Conservation (phyloP, 2,797 vertebrate species). For the Odontamblyopus rebecca region DNA sequence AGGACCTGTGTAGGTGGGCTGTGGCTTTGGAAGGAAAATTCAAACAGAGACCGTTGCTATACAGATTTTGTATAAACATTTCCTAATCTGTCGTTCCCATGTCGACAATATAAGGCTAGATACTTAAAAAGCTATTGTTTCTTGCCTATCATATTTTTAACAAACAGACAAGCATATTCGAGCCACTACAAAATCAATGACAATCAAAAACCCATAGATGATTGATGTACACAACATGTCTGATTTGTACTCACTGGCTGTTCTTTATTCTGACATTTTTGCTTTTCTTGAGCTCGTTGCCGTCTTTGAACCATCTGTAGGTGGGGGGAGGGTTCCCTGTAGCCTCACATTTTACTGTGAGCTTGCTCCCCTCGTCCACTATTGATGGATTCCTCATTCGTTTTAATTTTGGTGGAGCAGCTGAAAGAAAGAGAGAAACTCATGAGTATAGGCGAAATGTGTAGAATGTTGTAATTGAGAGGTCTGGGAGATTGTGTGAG, state of each 20-base stretch:
- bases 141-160: not conserved
- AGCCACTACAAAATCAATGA: not conserved
- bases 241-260: slow-evolving; percentile 81
- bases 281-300: slow-evolving; percentile 90
- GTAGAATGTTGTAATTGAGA: slow-evolving; percentile 18
- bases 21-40: not conserved
- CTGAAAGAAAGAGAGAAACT: slow-evolving; percentile 55
- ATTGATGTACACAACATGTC: slow-evolving; percentile 16
- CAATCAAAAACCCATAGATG: not conserved
- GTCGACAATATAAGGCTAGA: not conserved
- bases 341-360: slow-evolving; percentile 91
- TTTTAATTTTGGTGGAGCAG: slow-evolving; percentile 89
- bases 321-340: slow-evolving; percentile 85
- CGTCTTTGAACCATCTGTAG: slow-evolving; percentile 97
- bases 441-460: slow-evolving; percentile 30
- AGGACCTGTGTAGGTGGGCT: slow-evolving; percentile 1
- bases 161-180: not conserved
- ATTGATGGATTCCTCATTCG: slow-evolving; percentile 85
- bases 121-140: not conserved
- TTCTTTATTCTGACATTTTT: slow-evolving; percentile 88
- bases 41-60: slow-evolving; percentile 21
- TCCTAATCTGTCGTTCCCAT: not conserved
- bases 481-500: slow-evolving; percentile 30
- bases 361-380: slow-evolving; percentile 85
- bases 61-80: slow-evolving; percentile 6